Evolutionary conservation across 2,113 vertebrate genomes (phyloP).

Genomic region (Centropus unirufus): DNA sequence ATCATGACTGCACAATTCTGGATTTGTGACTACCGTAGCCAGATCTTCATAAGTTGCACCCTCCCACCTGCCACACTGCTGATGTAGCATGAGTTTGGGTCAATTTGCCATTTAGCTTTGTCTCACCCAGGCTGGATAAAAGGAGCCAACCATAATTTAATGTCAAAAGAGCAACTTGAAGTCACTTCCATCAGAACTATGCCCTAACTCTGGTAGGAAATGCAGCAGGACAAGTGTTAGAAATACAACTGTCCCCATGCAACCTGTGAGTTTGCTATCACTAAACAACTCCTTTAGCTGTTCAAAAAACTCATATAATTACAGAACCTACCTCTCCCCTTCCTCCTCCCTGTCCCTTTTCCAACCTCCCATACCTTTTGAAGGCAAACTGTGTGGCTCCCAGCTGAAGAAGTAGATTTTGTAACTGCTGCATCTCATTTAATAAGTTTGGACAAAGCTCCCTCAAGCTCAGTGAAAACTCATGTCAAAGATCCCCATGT

Average conservation of each 20-base stretch:
- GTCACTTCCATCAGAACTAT: background rate
- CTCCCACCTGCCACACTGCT: background rate
- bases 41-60: background rate
- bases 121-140: background rate
- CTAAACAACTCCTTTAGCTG: background rate
- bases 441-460: background rate
- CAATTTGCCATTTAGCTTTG: background rate
- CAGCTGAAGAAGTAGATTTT: background rate
- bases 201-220: background rate
- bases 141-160: background rate
- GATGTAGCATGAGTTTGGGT: fast-evolving
- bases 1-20: background rate
- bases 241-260: background rate
- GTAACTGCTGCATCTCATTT: background rate
- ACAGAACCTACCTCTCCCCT: background rate
- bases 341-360: background rate
- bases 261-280: background rate
- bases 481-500: background rate
- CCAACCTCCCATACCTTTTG: background rate
- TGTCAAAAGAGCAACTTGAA: background rate
- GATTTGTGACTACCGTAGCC: background rate
- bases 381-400: background rate
- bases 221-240: background rate
- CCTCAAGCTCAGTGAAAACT: background rate
- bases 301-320: background rate